phyloP scores from a whole-genome alignment of 2,113 vertebrate genomes.

The Eulemur rufifrons region DNA sequence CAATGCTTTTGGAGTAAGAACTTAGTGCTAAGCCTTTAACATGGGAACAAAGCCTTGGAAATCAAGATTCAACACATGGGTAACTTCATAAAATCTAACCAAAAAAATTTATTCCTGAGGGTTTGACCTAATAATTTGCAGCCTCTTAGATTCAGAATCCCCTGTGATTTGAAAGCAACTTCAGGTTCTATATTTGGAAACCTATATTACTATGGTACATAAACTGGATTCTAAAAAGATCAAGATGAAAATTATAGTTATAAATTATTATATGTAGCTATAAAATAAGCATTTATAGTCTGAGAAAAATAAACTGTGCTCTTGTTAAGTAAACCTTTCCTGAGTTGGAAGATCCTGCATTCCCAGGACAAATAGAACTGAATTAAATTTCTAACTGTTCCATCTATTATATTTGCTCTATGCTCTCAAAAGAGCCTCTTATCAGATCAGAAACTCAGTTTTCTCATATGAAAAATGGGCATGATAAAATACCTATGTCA shows the following conservation, averaged over 20 bases:
- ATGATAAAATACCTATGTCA: not conserved
- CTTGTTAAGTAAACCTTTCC: not conserved
- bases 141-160: not conserved
- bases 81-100: not conserved
- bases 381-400: not conserved
- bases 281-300: not conserved
- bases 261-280: not conserved
- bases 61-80: not conserved
- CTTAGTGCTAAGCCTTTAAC: not conserved
- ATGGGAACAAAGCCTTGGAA: not conserved
- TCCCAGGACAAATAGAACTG: not conserved
- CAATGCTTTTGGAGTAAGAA: not conserved
- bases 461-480: not conserved
- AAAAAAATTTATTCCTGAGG: not conserved
- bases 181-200: not conserved
- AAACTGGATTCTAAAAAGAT: not conserved
- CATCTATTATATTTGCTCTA: not conserved
- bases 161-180: not conserved
- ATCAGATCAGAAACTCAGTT: not conserved
- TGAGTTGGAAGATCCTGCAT: not conserved
- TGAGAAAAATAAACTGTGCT: not conserved
- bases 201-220: not conserved
- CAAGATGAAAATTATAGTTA: not conserved
- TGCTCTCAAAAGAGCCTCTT: not conserved
- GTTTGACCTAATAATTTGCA: not conserved